A percentile compares a stretch with the other conserved stretches of the same genome.
Evolutionary conservation across 1,140 invertebrate genomes (phyloP).

Genomic region (Phocides pigmalion): DNA sequence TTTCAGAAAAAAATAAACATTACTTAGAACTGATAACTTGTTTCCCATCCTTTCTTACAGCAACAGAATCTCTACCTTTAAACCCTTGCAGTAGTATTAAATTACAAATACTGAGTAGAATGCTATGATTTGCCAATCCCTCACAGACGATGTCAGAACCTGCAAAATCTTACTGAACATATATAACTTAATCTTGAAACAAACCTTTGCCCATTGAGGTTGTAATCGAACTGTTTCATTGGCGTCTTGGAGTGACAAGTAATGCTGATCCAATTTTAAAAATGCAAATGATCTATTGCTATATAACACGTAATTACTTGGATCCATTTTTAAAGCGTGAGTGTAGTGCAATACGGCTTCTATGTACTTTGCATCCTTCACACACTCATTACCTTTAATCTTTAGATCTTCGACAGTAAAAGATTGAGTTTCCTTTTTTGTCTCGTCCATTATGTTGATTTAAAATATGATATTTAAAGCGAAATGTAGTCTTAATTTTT

Average conservation of each 20-base stretch:
- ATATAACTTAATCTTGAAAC: neutral
- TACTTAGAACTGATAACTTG: too few relatives aligned
- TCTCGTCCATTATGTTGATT: constrained; percentile 56
- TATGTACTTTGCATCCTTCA: constrained; percentile 88
- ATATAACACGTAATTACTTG: constrained; percentile 88
- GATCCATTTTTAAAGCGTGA: constrained; percentile 90
- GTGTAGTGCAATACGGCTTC: constrained; percentile 93
- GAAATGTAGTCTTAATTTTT: neutral
- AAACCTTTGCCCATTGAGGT: constrained; percentile 92
- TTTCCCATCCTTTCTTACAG: too few relatives aligned
- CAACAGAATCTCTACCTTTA: too few relatives aligned
- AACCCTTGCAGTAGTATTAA: too few relatives aligned
- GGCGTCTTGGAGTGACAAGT: constrained; percentile 91
- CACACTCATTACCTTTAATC: constrained; percentile 90
- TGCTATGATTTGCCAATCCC: too few relatives aligned
- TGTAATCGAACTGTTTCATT: constrained; percentile 89
- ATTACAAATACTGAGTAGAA: too few relatives aligned
- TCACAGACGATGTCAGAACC: too few relatives aligned
- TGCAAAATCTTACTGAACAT: too few relatives aligned
- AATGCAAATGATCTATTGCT: constrained; percentile 93
- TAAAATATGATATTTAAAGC: neutral
- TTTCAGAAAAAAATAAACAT: too few relatives aligned
- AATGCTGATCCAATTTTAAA: constrained; percentile 90
- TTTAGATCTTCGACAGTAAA: constrained; percentile 83
- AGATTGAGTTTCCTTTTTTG: constrained; percentile 51